Percentiles rank a stretch among this genome's conserved stretches.
phyloP scores from a whole-genome alignment of 2,888 invertebrate species.

The Lacanobia wlatinum region DNA sequence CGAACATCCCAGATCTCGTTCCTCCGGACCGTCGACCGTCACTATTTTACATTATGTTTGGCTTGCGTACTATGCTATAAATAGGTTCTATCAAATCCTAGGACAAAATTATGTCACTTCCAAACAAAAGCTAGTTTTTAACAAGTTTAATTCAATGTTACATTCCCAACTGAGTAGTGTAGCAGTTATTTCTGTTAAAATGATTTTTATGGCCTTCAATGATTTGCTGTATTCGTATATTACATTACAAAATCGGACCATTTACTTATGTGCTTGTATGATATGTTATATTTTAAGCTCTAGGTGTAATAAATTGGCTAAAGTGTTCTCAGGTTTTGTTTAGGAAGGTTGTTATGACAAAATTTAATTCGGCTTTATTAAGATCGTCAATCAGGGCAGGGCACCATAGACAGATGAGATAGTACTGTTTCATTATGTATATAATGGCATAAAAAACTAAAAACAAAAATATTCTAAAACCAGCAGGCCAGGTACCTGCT shows the following conservation, averaged over 20 bases:
- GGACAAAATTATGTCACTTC: conserved; percentile 48
- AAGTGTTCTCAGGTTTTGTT: neutral
- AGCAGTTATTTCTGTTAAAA: neutral
- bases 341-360: neutral
- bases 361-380: conserved; percentile 28
- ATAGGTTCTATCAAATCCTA: conserved; percentile 42
- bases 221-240: neutral
- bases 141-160: neutral
- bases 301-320: neutral
- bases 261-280: no score
- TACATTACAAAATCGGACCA: neutral
- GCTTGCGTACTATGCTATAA: conserved; percentile 42
- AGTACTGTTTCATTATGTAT: conserved; percentile 42
- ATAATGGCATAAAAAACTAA: conserved; percentile 24
- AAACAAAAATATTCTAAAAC: conserved; percentile 47
- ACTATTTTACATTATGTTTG: conserved; percentile 68
- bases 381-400: conserved; percentile 18
- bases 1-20: conserved; percentile 70
- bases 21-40: conserved; percentile 58
- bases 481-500: conserved; percentile 44
- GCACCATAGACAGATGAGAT: conserved; percentile 17
- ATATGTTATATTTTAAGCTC: neutral
- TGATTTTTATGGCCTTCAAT: neutral
- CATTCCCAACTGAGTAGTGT: neutral
- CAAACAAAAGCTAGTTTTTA: conserved; percentile 1